Evolutionary conservation across 2,113 vertebrate species (phyloP), one percentile per base, ranked within the genome.

Genomic region (Candoia aspera): DNA sequence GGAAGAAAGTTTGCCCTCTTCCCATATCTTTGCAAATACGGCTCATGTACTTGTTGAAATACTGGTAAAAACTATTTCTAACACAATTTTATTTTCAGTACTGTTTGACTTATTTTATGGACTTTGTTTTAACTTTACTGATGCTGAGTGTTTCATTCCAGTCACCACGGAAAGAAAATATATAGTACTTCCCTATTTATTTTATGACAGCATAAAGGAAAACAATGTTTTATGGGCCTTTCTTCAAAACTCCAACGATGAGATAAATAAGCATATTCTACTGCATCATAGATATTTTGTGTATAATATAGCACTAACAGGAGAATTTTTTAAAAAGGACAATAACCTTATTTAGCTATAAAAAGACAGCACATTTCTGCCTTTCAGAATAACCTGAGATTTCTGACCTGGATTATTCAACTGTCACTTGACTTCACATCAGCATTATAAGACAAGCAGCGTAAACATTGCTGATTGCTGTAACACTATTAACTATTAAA

Each of bases 401-500:
- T 94, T 95, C 62, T 19, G 4, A 93, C n/a, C 33, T 86, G 94
- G 93, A 88, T 91, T 84, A 73, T 64, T 68, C 93, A 87, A 90
- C 0, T 33, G 84, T 87, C 91, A 94, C 90, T 95, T 94, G 95
- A 95, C 93, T 93, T 92, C 89, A 94, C 91, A 92, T 90, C 93
- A 86, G 60, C 42, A 88, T 95, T 94, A 95, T 89, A 94, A 95
- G 91, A 90, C 95, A 94, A 93, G 93, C 94, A 86, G 93, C 94
- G 94, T 91, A 95, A 95, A 93, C 2, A 91, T 11, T 0, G 62
- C 93, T 90, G n/a, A 19, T 90, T 94, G 79, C 68, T 96, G 87
- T 91, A 95, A 95, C 90, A 88, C 93, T 89, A 89, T 95, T 96
- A 94, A 91, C 96, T 89, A 93, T 91, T 96, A 95, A 95, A 96